Evolutionary conservation across 2,113 vertebrate species (phyloP).

Genomic region (Arenaria interpres): DNA sequence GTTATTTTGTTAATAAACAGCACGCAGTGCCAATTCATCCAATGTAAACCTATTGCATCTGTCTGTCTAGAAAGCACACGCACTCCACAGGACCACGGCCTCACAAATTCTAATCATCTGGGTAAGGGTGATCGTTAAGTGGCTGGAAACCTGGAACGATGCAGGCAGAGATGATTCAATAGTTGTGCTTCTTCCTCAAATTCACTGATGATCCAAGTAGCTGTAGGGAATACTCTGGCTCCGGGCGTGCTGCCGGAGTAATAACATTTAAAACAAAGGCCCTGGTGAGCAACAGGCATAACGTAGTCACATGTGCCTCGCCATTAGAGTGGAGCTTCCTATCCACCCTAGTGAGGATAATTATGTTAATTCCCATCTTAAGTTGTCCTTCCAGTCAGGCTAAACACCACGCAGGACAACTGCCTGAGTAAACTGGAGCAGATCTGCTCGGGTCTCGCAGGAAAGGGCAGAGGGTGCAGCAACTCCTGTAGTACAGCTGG

Average conservation of each 20-base stretch:
- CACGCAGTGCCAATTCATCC: neutral
- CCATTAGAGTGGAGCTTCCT: neutral
- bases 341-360: neutral
- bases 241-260: neutral
- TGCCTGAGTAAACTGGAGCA: neutral
- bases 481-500: neutral
- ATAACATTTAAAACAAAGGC: neutral
- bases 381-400: neutral
- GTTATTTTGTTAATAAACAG: neutral
- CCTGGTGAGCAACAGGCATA: neutral
- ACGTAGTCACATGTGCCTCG: neutral
- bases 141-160: neutral
- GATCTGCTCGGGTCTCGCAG: fast-evolving
- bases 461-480: neutral
- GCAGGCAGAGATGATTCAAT: neutral
- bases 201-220: neutral
- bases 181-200: neutral
- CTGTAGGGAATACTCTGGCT: neutral
- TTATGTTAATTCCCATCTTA: neutral
- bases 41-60: neutral
- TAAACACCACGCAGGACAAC: neutral
- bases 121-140: neutral
- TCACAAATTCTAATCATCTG: neutral
- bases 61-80: neutral
- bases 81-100: neutral